Evolutionary conservation across 1,140 invertebrate genomes (phyloP), one percentile per base, ranked within the genome.

Genomic region (Uloborus diversus): DNA sequence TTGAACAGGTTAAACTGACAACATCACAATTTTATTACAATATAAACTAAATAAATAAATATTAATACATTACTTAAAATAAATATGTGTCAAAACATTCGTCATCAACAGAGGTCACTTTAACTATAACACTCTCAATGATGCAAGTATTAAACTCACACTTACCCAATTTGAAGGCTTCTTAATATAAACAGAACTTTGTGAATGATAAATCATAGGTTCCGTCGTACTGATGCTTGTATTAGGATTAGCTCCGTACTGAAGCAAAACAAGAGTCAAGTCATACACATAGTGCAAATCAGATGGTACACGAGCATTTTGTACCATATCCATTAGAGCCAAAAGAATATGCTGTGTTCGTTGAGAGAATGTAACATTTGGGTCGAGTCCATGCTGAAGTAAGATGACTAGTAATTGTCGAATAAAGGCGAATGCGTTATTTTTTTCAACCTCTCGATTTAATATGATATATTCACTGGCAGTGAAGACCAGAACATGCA

Each of bases 401-500:
- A 93, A 84, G 33, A 93, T 85, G 30, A 92, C 88, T 57, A 93
- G 85, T 20, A 93, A 87, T 85, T 92, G 91, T 28, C 86, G 83
- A 42, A 88, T 86, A 65, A 88, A 88, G 7, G 86, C 84, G 83
- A 86, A 87, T 4, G 83, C 85, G 69, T 88, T 87, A 78, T 88
- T 88, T 85, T 93, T 92, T 83, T 92, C 87, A 53, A 87, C 87
- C 59, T 88, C 86, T 4, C 86, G 80, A 83, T 89, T 91, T 25
- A 92, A 85, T n/a, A 90, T 91, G 81, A 92, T 92, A 78, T 92
- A 92, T 85, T 93, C 92, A 59, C 90, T 91, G 62, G 92, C 91
- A 57, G 90, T 91, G 84, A 93, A 93, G 81, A 92, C 90, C 37
- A 93, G 87, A 25, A 93, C 91, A 82, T 93, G 92, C 14, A 93